A percentile compares a stretch with the other conserved stretches of the same genome.
Conservation (phyloP, 92 coral and sea anemone genomes). For the Palythoa heliodiscus region DNA sequence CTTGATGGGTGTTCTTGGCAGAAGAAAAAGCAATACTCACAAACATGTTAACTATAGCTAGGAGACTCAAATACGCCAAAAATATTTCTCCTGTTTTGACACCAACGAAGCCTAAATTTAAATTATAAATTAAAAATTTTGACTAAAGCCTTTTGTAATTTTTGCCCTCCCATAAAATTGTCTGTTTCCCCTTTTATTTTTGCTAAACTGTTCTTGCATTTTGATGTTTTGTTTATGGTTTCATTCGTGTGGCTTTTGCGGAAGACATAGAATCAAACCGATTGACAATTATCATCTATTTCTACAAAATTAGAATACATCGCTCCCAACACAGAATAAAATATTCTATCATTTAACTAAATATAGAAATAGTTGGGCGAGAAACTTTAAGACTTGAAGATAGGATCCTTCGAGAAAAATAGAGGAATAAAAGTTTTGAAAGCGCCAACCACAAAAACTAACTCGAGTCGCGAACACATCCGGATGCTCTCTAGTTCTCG, state of each 20-base stretch:
- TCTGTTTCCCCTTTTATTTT: not conserved
- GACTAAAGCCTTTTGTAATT: not conserved
- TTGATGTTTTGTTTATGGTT: constrained; percentile 24
- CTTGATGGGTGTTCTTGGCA: constrained; percentile 27
- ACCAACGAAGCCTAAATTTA: not conserved
- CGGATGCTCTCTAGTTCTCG: not conserved
- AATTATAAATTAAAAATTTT: not conserved
- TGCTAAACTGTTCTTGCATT: not conserved
- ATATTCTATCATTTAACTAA: not conserved
- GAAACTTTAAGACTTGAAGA: not conserved
- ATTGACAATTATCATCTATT: not conserved
- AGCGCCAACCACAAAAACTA: not conserved
- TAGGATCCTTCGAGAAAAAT: not conserved
- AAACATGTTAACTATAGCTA: constrained; percentile 15
- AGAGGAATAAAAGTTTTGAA: not conserved
- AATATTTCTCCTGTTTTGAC: constrained; percentile 13
- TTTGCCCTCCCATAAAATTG: not conserved
- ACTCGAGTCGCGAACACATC: not conserved
- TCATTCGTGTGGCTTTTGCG: constrained; percentile 41
- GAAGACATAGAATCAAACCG: constrained; percentile 5
- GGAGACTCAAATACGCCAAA: constrained; percentile 23
- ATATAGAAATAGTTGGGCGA: constrained; percentile 1
- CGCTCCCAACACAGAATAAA: not conserved
- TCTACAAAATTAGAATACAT: constrained; percentile 21
- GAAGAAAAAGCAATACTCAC: not conserved